A percentile compares a stretch with the other conserved stretches of the same genome.
These are phyloP conservation scores for rat (Rattus norvegicus) DNA, from an alignment of 2,113 vertebrate species.

Conservation along the genomic window GRCr8 NC_086031.1:38091501-38092000, in stretches of 20 bases:
- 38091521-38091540: background rate
- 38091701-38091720: background rate
- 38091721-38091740: background rate
- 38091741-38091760: conserved; percentile 7
- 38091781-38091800: background rate
- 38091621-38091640: background rate
- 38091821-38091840: background rate
- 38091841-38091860: background rate
- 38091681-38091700: background rate
- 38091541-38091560: background rate
- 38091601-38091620: background rate
- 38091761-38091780: background rate
- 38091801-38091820: background rate
- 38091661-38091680: background rate
- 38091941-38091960: conserved; percentile 35
- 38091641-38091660: background rate
- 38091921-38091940: conserved; percentile 6
- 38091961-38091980: conserved; percentile 39
- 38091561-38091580: background rate
- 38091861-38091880: background rate
- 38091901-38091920: background rate
- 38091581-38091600: background rate
- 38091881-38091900: background rate
- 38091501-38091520: background rate
- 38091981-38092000: background rate